Evolutionary conservation across 2,797 vertebrate genomes (phyloP), one percentile per base, ranked within the genome.

Genomic region (Scarus forsteni): DNA sequence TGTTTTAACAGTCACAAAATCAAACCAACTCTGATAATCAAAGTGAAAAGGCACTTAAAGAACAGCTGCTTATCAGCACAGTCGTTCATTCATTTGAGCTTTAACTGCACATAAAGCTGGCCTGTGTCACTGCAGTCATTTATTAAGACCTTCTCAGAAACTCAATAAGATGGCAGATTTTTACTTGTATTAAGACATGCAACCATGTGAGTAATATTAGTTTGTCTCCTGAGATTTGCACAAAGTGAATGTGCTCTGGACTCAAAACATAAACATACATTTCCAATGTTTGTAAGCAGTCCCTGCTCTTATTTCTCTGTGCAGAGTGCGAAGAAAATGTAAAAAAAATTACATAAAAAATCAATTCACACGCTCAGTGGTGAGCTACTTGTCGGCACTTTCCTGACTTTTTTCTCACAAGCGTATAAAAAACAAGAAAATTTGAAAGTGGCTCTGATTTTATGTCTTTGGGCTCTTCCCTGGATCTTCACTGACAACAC

Each of bases 21-120:
- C 46, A 58, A 75, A 63, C 10, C 35, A 61, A 50, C 63, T 48
- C 53, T 60, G 75, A 65, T 63, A 73, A 45, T 73, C 0, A 62
- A 39, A 74, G 56, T 67, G 49, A 78, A 69, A 15, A 91, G 89
- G 90, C 89, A 92, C 88, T 88, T 13, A 49, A 75, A 53, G 49
- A 50, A 70, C 43, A 79, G 59, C 1, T 53, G 39, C 58, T 60
- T 2, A 27, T 27, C 27, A 53, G n/a, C n/a, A 78, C 46, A 46
- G 7, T 59, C 44, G 48, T 10, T 56, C 36, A 43, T 50, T 48
- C 16, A 44, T 54, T 53, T 15, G 38, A 71, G 61, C 9, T 63
- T 56, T 56, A 50, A 74, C 48, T 14, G 51, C 39, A 45, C 18
- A 57, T 12, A 16, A 39, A 19, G n/a, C 67, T 59, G 27, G 48